phyloP scores from a whole-genome alignment of 2,113 vertebrate genomes.

The Egretta garzetta region DNA sequence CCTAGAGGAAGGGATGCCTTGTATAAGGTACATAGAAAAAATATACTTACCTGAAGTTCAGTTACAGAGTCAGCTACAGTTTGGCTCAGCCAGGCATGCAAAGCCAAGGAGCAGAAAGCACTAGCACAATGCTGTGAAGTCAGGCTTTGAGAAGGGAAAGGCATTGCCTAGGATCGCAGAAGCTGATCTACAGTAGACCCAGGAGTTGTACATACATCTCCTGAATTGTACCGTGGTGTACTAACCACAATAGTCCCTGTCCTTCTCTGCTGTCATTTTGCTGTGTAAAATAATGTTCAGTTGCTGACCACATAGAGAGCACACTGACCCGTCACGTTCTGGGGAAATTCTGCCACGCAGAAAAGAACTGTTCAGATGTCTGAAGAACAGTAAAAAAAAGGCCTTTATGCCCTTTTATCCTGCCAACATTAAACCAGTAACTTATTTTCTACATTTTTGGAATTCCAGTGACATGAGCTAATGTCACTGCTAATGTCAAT shows the following conservation, averaged over 20 bases:
- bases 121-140: neutral
- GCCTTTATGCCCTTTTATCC: neutral
- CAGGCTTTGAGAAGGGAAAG: neutral
- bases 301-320: neutral
- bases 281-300: neutral
- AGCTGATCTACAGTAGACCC: neutral
- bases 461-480: neutral
- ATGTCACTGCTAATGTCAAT: neutral
- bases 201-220: neutral
- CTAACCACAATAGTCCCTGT: neutral
- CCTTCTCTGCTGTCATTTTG: neutral
- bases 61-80: neutral
- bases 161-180: neutral
- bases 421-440: neutral
- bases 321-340: fast-evolving
- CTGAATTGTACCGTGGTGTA: neutral
- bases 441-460: neutral
- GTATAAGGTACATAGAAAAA: neutral
- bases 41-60: neutral
- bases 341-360: neutral
- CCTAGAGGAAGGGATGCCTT: slow-evolving; percentile 42
- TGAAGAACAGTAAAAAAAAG: neutral
- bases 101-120: neutral
- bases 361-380: neutral
- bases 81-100: neutral